These are phyloP conservation scores for Benthosema pterotum DNA, from an alignment of 2,797 vertebrate species.

Conservation along the genomic window DNA sequence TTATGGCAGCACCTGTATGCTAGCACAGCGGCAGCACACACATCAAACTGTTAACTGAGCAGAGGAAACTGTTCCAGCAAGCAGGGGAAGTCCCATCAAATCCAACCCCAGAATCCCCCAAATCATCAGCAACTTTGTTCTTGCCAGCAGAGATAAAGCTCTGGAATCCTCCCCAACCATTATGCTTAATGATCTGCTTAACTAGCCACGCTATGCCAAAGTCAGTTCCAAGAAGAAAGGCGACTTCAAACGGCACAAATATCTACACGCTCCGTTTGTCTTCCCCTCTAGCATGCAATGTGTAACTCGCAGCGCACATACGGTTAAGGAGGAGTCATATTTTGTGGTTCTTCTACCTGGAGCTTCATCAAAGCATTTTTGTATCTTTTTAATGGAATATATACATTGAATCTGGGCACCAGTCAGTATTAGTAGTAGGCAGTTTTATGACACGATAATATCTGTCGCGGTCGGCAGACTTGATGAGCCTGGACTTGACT, in stretches of 20 bases:
- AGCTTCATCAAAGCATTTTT: conserved; percentile 28
- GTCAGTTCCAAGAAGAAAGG: conserved; percentile 63
- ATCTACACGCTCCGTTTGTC: conserved; percentile 40
- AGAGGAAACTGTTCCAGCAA: conserved; percentile 69
- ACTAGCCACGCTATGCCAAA: conserved; percentile 66
- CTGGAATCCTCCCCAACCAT: conserved; percentile 74
- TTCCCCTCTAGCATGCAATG: conserved; percentile 43
- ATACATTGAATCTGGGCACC: neutral
- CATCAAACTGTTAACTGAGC: conserved; percentile 52
- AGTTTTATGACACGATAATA: no score
- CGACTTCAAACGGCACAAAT: conserved; percentile 67
- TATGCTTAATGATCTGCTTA: conserved; percentile 79
- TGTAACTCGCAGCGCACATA: conserved; percentile 46
- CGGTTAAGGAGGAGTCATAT: conserved; percentile 57
- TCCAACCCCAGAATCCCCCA: conserved; percentile 75
- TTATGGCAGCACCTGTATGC: conserved; percentile 76
- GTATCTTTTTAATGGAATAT: neutral
- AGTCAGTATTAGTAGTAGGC: no score
- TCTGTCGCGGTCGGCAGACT: no score
- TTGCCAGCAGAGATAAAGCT: conserved; percentile 76
- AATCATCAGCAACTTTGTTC: conserved; percentile 79
- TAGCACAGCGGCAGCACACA: conserved; percentile 36
- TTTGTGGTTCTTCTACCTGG: conserved; percentile 35
- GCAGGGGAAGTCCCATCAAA: conserved; percentile 75
- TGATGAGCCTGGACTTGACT: no score